Evolutionary conservation across 2,113 vertebrate species (phyloP).

Genomic region (Macquaria ambigua): DNA sequence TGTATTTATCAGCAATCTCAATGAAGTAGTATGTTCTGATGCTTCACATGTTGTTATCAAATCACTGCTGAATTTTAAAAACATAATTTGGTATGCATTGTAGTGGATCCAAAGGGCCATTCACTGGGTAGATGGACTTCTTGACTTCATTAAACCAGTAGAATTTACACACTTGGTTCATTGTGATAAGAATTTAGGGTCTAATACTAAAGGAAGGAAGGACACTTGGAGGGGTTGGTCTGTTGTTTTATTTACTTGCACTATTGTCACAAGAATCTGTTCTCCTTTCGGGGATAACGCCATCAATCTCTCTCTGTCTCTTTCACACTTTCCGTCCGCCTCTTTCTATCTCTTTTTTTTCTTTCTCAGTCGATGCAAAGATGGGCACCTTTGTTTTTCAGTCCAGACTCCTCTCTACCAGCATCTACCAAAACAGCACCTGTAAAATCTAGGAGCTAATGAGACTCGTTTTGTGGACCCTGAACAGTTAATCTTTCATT

Average conservation of each 20-base stretch:
- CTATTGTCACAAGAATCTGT: conserved; percentile 38
- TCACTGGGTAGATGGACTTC: not conserved
- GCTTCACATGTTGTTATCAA: not conserved
- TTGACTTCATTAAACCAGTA: not conserved
- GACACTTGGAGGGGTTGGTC: conserved; percentile 36
- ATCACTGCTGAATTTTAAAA: not conserved
- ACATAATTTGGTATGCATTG: not conserved
- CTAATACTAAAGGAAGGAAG: conserved; percentile 9
- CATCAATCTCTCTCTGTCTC: conserved; percentile 66
- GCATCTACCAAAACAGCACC: not conserved
- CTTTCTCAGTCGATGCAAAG: conserved; percentile 45
- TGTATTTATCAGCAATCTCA: not conserved
- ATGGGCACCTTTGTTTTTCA: conserved; percentile 38
- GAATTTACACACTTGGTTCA: not conserved
- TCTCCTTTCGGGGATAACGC: conserved; percentile 42
- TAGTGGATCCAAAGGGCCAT: not conserved
- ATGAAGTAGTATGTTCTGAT: not conserved
- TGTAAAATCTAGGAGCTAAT: conserved; percentile 3
- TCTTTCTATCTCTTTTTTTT: not conserved
- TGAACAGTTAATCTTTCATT: not conserved
- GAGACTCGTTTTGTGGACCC: not conserved
- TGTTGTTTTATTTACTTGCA: conserved; percentile 47
- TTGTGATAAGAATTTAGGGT: conserved; percentile 17
- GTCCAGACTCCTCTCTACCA: not conserved
- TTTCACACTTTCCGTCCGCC: conserved; percentile 41